These are phyloP conservation scores for Neodiprion fabricii DNA, from an alignment of 1,140 invertebrate species.

Conservation along the genomic window DNA sequence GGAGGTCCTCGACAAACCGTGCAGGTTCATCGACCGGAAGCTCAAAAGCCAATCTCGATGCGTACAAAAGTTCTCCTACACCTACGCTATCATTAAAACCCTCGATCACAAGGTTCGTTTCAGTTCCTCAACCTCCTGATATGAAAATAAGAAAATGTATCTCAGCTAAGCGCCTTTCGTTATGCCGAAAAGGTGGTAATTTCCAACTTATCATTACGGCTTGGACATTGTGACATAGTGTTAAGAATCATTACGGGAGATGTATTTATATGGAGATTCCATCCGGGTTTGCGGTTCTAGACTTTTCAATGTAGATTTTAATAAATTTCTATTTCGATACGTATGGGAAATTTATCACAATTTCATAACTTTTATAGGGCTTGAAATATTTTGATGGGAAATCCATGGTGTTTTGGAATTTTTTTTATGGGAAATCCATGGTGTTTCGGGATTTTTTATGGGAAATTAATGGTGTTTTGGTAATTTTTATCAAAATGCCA, in stretches of 20 bases:
- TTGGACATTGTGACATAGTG: conserved; percentile 12
- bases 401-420: no score
- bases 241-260: neutral
- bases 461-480: no score
- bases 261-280: no score
- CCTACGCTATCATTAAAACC: conserved; percentile 78
- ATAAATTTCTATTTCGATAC: no score
- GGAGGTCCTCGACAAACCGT: conserved; percentile 75
- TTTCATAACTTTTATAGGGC: no score
- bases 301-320: no score
- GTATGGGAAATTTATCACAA: no score
- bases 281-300: no score
- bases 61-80: conserved; percentile 84
- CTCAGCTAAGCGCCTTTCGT: neutral
- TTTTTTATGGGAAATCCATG: no score
- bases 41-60: conserved; percentile 76
- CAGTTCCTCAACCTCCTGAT: neutral
- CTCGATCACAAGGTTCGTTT: conserved; percentile 33
- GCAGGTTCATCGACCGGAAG: conserved; percentile 76
- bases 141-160: neutral
- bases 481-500: no score
- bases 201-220: neutral
- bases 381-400: no score
- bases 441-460: no score
- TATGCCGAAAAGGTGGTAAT: neutral